These are phyloP conservation scores for Erannis defoliaria DNA, from an alignment of 2,888 invertebrate genomes.

Conservation along the genomic window DNA sequence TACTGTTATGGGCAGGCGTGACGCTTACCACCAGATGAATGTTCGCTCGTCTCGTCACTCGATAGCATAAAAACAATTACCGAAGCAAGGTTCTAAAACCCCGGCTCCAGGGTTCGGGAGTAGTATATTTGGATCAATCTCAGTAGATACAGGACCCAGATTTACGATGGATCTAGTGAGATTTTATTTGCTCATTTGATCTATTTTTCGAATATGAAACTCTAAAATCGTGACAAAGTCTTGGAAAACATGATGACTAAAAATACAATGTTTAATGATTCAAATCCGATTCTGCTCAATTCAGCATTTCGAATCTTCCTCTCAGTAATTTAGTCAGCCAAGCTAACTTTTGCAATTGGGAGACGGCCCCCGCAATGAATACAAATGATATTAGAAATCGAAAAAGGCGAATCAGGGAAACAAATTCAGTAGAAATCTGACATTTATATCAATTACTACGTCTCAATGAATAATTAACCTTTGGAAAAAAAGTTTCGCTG, in stretches of 20 bases:
- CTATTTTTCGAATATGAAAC: too few species aligned
- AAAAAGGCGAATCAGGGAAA: constrained; percentile 9
- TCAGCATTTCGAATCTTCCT: constrained; percentile 3
- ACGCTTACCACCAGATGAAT: too few species aligned
- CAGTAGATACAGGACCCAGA: too few species aligned
- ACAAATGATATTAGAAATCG: constrained; percentile 14
- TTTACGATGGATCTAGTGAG: too few species aligned
- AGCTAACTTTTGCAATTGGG: constrained; percentile 20
- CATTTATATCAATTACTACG: neutral
- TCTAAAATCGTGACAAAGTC: neutral
- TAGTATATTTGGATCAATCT: too few species aligned
- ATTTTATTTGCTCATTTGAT: too few species aligned
- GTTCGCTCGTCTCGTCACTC: too few species aligned
- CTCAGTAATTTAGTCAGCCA: constrained; percentile 21
- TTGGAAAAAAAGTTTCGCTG: neutral
- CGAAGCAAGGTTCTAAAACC: too few species aligned
- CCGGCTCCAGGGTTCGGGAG: too few species aligned
- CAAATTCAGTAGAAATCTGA: constrained; percentile 7
- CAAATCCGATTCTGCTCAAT: neutral
- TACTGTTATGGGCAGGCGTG: too few species aligned
- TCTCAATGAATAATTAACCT: constrained; percentile 2
- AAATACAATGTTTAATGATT: neutral
- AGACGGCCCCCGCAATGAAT: constrained; percentile 16
- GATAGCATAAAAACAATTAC: too few species aligned
- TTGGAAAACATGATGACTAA: neutral